Conservation (phyloP, 2,888 invertebrate species). For the Polietes domitor region DNA sequence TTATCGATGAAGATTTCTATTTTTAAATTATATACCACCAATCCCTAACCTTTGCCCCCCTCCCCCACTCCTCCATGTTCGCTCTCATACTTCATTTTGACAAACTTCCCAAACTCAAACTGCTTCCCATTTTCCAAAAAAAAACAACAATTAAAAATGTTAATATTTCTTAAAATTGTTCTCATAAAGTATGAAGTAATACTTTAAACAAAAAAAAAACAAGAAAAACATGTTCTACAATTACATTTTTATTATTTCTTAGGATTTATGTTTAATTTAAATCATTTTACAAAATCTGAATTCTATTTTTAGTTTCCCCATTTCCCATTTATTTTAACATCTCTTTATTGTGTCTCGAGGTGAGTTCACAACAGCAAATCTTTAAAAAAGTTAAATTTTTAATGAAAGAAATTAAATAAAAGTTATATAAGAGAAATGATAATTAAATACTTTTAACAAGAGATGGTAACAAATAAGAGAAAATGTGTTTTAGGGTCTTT, state of each 20-base stretch:
- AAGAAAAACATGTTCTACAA: not conserved
- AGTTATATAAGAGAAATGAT: slow-evolving; percentile 45
- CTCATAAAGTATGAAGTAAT: slow-evolving; percentile 53
- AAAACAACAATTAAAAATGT: slow-evolving; percentile 47
- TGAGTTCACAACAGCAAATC: slow-evolving; percentile 3
- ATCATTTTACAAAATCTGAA: slow-evolving; percentile 42
- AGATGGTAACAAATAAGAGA: slow-evolving; percentile 40
- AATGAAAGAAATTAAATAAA: slow-evolving; percentile 32
- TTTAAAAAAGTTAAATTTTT: slow-evolving; percentile 50
- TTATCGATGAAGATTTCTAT: slow-evolving; percentile 63
- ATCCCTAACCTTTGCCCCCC: slow-evolving; percentile 6
- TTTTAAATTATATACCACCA: slow-evolving; percentile 52
- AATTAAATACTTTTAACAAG: slow-evolving; percentile 55
- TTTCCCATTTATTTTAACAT: not conserved
- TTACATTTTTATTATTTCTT: slow-evolving; percentile 31
- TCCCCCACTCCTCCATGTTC: not conserved
- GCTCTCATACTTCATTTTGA: not conserved
- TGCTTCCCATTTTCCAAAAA: slow-evolving; percentile 41
- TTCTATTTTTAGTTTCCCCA: slow-evolving; percentile 33
- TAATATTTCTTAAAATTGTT: slow-evolving; percentile 55
- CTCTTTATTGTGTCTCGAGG: not conserved
- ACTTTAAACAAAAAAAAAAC: slow-evolving; percentile 41
- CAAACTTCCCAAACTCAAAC: not conserved
- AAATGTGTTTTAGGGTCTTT: slow-evolving; percentile 62
- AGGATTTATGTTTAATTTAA: slow-evolving; percentile 37